Conservation (phyloP, 2,888 invertebrate species). For the Agriopis leucophaearia region DNA sequence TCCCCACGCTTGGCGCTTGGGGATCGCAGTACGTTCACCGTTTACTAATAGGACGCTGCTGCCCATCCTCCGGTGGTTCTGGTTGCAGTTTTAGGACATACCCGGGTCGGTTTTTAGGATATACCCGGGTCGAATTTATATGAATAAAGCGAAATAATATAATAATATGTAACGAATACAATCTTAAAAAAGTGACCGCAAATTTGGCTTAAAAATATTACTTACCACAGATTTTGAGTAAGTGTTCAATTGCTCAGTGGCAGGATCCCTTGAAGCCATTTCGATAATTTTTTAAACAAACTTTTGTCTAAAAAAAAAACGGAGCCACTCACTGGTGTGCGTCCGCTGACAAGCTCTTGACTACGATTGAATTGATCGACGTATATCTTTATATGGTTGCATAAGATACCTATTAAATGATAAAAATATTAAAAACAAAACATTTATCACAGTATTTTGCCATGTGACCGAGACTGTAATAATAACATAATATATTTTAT, state of each 20-base stretch:
- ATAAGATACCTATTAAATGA: conserved; percentile 14
- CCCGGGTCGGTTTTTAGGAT: too few species aligned
- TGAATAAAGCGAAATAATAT: too few species aligned
- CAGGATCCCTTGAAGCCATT: conserved; percentile 85
- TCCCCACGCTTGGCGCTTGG: too few species aligned
- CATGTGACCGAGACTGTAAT: conserved; percentile 4
- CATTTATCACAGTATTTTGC: conserved; percentile 29
- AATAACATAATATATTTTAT: not conserved
- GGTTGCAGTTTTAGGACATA: too few species aligned
- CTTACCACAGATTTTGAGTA: conserved; percentile 87
- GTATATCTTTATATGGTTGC: conserved; percentile 33
- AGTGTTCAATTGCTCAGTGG: conserved; percentile 87
- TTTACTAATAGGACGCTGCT: too few species aligned
- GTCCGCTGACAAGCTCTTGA: conserved; percentile 46
- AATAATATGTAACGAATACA: not conserved
- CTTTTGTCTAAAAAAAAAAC: conserved; percentile 34
- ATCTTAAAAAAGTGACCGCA: not conserved
- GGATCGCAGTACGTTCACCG: too few species aligned
- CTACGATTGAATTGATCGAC: not conserved
- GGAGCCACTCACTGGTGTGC: conserved; percentile 69
- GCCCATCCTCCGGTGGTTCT: too few species aligned
- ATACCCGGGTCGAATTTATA: too few species aligned
- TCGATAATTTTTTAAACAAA: conserved; percentile 28
- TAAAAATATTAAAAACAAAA: conserved; percentile 18
- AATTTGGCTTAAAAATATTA: conserved; percentile 52